phyloP scores from a whole-genome alignment of 2,797 vertebrate species.

The Hirundo rustica region DNA sequence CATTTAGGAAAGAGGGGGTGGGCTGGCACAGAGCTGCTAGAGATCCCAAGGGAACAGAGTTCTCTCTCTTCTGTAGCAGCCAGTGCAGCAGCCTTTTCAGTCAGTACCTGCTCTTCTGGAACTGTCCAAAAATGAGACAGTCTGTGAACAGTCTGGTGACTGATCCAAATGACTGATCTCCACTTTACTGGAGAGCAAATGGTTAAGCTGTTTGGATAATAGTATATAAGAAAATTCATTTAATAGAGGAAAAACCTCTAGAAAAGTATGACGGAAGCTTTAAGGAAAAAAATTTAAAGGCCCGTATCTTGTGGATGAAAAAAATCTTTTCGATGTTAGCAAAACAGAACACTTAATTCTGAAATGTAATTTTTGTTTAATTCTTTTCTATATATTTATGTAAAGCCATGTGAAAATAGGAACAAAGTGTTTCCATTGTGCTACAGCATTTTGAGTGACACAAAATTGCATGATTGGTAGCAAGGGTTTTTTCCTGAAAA shows the following conservation, averaged over 20 bases:
- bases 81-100: not conserved
- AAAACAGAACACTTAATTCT: not conserved
- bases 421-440: not conserved
- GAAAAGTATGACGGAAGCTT: not conserved
- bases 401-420: not conserved
- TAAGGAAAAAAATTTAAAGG: not conserved
- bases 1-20: not conserved
- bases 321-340: rapidly evolving
- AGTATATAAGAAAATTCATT: not conserved
- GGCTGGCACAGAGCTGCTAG: not conserved
- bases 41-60: not conserved
- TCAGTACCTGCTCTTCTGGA: not conserved
- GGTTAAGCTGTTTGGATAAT: not conserved
- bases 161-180: not conserved
- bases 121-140: not conserved
- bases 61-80: not conserved
- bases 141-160: not conserved
- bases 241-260: not conserved
- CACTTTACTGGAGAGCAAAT: not conserved
- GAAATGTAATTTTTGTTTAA: not conserved
- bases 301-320: not conserved
- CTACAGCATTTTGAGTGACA: not conserved
- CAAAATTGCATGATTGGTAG: not conserved
- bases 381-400: not conserved
- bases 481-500: not conserved